These are phyloP conservation scores for Asobara japonica DNA, from an alignment of 1,140 invertebrate genomes.

Conservation along the genomic window DNA sequence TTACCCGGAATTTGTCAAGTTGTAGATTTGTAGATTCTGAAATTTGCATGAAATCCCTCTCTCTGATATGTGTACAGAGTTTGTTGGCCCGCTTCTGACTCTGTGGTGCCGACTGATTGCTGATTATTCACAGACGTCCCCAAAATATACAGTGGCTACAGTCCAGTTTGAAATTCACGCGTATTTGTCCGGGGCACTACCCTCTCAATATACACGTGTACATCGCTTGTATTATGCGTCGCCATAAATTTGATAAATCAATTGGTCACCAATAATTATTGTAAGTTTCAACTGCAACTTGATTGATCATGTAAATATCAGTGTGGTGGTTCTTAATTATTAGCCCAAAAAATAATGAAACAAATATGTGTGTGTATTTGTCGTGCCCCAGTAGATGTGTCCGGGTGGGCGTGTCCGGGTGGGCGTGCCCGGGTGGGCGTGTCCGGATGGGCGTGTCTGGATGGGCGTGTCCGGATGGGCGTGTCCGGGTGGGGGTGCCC, in stretches of 20 bases:
- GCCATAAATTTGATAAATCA: not conserved
- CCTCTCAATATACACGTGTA: not conserved
- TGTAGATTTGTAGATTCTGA: constrained; percentile 3
- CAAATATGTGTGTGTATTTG: too few relatives aligned
- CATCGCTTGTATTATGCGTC: not conserved
- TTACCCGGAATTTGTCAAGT: not conserved
- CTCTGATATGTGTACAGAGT: not conserved
- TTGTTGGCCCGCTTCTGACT: not conserved
- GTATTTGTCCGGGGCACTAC: not conserved
- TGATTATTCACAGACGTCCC: constrained; percentile 48
- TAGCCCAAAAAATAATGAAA: too few relatives aligned
- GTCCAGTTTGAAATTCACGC: not conserved
- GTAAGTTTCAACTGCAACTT: too few relatives aligned
- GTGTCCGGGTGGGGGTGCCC: too few relatives aligned
- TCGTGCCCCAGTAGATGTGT: too few relatives aligned
- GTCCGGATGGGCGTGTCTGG: too few relatives aligned
- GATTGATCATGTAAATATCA: too few relatives aligned
- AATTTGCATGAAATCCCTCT: not conserved
- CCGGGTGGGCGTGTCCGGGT: too few relatives aligned
- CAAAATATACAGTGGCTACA: constrained; percentile 41
- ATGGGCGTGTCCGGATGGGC: too few relatives aligned
- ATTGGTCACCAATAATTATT: not conserved
- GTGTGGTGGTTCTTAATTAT: too few relatives aligned
- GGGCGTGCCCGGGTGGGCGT: too few relatives aligned
- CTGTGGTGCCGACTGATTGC: constrained; percentile 44